Evolutionary conservation across 2,113 vertebrate species (phyloP), one percentile per base, ranked within the genome.

Genomic region (Aegypius monachus): DNA sequence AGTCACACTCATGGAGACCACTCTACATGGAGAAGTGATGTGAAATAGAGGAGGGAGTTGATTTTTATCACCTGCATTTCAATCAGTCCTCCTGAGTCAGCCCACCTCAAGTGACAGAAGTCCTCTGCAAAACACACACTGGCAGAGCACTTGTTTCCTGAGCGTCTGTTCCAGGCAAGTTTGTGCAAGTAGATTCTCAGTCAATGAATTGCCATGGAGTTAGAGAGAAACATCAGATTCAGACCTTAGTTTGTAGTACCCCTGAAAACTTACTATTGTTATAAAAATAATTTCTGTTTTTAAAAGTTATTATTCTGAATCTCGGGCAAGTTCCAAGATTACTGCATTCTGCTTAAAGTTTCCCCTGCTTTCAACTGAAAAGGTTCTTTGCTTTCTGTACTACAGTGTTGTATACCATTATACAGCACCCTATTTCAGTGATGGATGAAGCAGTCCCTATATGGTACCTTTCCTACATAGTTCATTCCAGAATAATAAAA

Each of bases 151-250:
- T 73, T 66, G 22, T n/a, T 82, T 89, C 38, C 73, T 14, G 29
- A 55, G 68, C 4, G 8, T 22, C 59, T 91, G 23, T 72, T 82
- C 25, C 63, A 68, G 48, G 34, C 4, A 3, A 59, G 53, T 34
- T 56, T 72, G 34, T 26, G 45, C 27, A 63, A 68, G 62, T 5
- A 50, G 62, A 67, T 56, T 75, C 34, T 3, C 3, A 85, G 47
- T 62, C n/a, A 32, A 65, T 16, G 31, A 73, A 36, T 0, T 78
- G 29, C 31, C 14, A 0, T 2, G 26, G 38, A 74, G 25, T 6
- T 62, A 38, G 68, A 78, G 3, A 25, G 5, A 56, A 70, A 56
- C 10, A 43, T 20, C 36, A 66, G 40, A 81, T 66, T 77, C 47
- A 43, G 42, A 70, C 16, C 17, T 77, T 14, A 34, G 29, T 53